These are phyloP conservation scores for Semnopithecus entellus DNA, from an alignment of 2,113 vertebrate species.

Conservation along the genomic window DNA sequence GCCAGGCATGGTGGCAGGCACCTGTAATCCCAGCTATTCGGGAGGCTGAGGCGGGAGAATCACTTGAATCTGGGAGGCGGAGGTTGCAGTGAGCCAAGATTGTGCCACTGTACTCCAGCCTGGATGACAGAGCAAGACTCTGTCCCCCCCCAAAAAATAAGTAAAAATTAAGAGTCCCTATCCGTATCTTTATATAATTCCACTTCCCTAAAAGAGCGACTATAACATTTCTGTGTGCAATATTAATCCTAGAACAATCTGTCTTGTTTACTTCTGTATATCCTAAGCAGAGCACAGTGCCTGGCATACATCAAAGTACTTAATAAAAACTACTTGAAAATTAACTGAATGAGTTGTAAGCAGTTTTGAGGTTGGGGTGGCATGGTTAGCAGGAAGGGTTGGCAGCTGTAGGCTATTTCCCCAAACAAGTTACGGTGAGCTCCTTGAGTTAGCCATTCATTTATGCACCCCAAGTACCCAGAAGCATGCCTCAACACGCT, in stretches of 20 bases:
- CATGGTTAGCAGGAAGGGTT: background rate
- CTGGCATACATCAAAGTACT: background rate
- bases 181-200: background rate
- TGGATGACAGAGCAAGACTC: too few relatives aligned
- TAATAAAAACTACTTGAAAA: slow-evolving; percentile 43
- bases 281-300: background rate
- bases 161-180: background rate
- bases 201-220: background rate
- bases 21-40: too few relatives aligned
- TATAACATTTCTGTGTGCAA: background rate
- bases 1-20: too few relatives aligned
- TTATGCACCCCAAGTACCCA: background rate
- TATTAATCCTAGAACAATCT: background rate
- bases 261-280: background rate
- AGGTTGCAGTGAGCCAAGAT: too few relatives aligned
- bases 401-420: background rate
- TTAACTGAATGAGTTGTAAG: background rate
- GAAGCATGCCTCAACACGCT: background rate
- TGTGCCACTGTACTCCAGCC: too few relatives aligned
- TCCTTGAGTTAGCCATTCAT: background rate
- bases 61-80: too few relatives aligned
- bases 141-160: too few relatives aligned
- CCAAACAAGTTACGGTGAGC: background rate
- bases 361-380: background rate
- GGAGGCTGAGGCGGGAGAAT: too few relatives aligned